Evolutionary conservation across 2,888 invertebrate species (phyloP), one percentile per base, ranked within the genome.

Genomic region (Nycteola revayana): DNA sequence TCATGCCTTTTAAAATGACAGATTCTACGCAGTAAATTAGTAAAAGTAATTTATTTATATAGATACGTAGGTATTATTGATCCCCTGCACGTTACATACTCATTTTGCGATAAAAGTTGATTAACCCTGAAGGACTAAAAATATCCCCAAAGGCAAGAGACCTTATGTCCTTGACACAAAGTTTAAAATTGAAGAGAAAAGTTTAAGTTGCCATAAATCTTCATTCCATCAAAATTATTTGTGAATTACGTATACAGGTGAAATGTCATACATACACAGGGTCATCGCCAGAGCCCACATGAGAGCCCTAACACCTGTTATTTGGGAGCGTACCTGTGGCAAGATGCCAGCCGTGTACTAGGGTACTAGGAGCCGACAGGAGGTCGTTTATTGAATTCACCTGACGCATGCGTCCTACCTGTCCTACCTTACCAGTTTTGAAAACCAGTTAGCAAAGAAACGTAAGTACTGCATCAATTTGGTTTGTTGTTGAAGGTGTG

Each of bases 311-410:
- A 60, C 78, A 81, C 81, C 78, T 79, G 80, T 56, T 58, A 57
- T 72, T 77, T 72, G 76, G 76, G 72, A 82, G 77, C 79, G 65
- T 89, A 89, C 89, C 89, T 89, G 89, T 89, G 89, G 89, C 89
- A 89, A 78, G 62, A 74, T 89, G 89, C 89, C 89, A 89, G 87
- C 77, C 86, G 72, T 60, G 70, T 86, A 89, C 86, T 74, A 87
- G 86, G 88, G 52, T 42, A 55, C 35, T 69, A 84, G 57, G 58
- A 60, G 24, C 17, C 27, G 29, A 28, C 36, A 75, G 71, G 75
- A 83, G 78, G 63, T 75, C 38, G 28, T 30, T n/a, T 40, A 36
- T 18, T 14, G 41, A 45, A 34, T 39, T 57, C 66, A 87, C 85
- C 86, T 86, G 83, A 67, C 86, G 85, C 87, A 86, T 86, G 86